Evolutionary conservation across 2,113 vertebrate genomes (phyloP), one percentile per base, ranked within the genome.

Genomic region (Pongo abelii): DNA sequence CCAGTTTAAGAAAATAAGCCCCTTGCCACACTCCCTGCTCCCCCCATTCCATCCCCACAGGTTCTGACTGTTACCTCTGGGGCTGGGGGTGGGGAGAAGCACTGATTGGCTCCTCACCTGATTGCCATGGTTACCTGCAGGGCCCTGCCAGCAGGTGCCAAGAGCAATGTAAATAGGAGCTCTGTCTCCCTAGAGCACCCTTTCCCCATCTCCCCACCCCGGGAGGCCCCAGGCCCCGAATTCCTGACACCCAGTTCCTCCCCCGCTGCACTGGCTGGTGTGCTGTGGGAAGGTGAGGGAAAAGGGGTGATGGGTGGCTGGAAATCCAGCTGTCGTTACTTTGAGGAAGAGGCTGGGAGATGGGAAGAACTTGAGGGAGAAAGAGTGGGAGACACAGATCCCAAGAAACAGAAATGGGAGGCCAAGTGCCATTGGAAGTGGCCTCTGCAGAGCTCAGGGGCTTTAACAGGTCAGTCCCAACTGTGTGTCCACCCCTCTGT

Each of bases 91-190:
- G 20, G 96, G 70, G 87, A 96, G 91, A 85, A 84, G 61, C 94
- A 18, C 97, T 78, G 95, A 97, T 97, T 97, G 97, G 92, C 22
- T 96, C 86, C 84, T 88, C 88, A 97, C 86, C 97, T 94, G 95
- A 89, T 98, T 98, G 92, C 96, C 97, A 98, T 98, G 97, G 97
- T 97, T 98, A 98, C 97, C 83, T 92, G 79, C 85, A 92, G 89
- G 92, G 93, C 96, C 93, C 92, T 72, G 79, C 43, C 95, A 96
- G 97, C 97, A 98, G 92, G 97, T 97, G 97, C 96, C 95, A 93
- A 97, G 72, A 94, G 80, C 80, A 90, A 91, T 50, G 70, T 97
- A 97, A 97, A 97, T 96, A 96, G 94, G 91, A 89, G 93, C 79
- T 67, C n/a, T 9, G 35, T 67, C 48, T 77, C 92, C 52, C 74